phyloP scores from a whole-genome alignment of 2,113 vertebrate species.

The Cygnus buccinator region DNA sequence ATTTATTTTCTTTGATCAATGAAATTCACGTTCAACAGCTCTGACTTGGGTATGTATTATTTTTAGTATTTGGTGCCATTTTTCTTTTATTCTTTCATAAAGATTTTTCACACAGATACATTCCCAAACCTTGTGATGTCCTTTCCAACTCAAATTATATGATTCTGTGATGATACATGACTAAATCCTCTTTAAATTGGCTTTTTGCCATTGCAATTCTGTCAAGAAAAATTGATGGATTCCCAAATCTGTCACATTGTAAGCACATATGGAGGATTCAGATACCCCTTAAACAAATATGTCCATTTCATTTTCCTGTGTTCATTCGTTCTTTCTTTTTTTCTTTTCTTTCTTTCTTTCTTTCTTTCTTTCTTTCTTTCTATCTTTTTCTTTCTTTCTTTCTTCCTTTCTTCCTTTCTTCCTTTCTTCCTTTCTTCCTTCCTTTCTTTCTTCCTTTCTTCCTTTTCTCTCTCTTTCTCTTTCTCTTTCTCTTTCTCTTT shows the following conservation, averaged over 20 bases:
- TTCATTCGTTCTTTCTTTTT: neutral
- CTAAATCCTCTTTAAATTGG: neutral
- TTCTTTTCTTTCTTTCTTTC: neutral
- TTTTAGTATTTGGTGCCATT: neutral
- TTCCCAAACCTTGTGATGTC: neutral
- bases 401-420: neutral
- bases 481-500: neutral
- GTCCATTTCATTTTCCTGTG: neutral
- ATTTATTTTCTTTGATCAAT: neutral
- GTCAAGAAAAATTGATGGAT: neutral
- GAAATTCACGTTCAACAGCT: neutral
- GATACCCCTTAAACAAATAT: neutral
- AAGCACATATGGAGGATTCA: neutral
- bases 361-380: neutral
- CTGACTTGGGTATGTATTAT: neutral
- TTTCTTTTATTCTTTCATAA: neutral
- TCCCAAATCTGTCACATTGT: neutral
- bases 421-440: neutral
- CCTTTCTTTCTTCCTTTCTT: accelerated
- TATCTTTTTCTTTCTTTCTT: no score
- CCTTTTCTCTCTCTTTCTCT: neutral
- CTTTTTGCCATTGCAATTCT: neutral
- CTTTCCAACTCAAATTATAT: neutral
- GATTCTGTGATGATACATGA: neutral
- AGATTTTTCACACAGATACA: neutral